phyloP scores from a whole-genome alignment of 2,888 invertebrate genomes.

The Alloplasta piceator region DNA sequence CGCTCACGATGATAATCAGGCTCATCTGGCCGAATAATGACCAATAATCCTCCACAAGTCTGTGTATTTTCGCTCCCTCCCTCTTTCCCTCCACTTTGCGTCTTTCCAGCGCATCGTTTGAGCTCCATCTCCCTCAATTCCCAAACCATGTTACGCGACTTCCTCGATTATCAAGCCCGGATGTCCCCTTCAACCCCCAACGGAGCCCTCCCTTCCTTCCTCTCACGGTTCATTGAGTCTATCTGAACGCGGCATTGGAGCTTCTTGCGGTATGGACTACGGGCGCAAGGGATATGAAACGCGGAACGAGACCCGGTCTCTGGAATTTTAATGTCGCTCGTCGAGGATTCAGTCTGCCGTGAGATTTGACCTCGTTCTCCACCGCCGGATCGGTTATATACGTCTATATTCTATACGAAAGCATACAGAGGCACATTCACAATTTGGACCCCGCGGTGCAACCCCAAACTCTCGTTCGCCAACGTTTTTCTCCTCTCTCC shows the following conservation, averaged over 20 bases:
- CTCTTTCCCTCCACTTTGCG: not conserved
- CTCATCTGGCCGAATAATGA: constrained; percentile 43
- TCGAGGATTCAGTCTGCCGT: constrained; percentile 60
- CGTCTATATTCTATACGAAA: constrained; percentile 12
- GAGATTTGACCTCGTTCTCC: constrained; percentile 63
- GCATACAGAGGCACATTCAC: constrained; percentile 23
- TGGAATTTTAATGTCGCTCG: constrained; percentile 64
- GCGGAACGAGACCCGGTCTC: constrained; percentile 47
- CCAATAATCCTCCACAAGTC: constrained; percentile 28
- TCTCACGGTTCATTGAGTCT: constrained; percentile 56
- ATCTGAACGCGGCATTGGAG: constrained; percentile 51
- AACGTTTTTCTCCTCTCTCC: constrained; percentile 31
- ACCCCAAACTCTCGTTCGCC: constrained; percentile 45
- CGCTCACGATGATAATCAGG: constrained; percentile 32
- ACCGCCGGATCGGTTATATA: constrained; percentile 51
- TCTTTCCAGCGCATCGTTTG: not conserved
- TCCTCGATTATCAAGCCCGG: constrained; percentile 26
- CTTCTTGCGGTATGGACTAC: constrained; percentile 49
- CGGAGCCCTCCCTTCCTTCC: not conserved
- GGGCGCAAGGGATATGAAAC: constrained; percentile 44
- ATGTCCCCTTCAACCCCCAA: constrained; percentile 8
- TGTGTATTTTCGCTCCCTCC: not conserved
- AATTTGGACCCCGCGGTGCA: constrained; percentile 42
- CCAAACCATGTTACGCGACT: not conserved
- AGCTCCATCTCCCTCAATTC: not conserved